Evolutionary conservation across 2,888 invertebrate genomes (phyloP), one percentile per base, ranked within the genome.

Genomic region (Tanytarsus gracilentus): DNA sequence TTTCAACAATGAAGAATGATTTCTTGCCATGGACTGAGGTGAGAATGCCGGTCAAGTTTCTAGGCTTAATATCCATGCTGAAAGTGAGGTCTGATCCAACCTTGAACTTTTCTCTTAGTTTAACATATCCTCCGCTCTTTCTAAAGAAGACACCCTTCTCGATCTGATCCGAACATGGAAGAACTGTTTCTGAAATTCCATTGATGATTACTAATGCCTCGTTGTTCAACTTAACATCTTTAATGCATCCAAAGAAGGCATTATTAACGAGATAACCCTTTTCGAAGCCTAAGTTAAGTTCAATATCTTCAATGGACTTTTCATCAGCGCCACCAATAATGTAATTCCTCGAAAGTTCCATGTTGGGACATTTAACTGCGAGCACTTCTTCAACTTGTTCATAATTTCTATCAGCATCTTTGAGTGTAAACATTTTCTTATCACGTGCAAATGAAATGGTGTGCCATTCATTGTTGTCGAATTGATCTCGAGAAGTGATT

Each of bases 121-220:
- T 85, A 61, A 87, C 78, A 68, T 81, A 85, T 62, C 92, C 92
- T 61, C 85, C 84, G 1, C 83, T 81, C 2, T 84, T 81, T 48
- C 83, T 84, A 76, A 96, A 94, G 82, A 86, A 96, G 1, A 86
- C 79, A 4, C 96, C 96, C 3, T 75, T 72, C 69, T 93, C 91
- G 14, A 88, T 83, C 62, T 83, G 78, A 62, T 86, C 84, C 0
- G 85, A 84, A 71, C 96, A 96, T 0, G 87, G 85, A 23, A 86
- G 79, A 48, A 77, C 73, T n/a, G 16, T 25, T 29, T 61, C 49
- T 30, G 44, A 18, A n/a, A n/a, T n/a, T n/a, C n/a, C n/a, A 25
- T 55, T 33, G 63, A 4, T 21, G 21, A 39, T 39, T n/a, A 48
- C 23, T 11, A 60, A 14, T 8, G 25, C 7, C 2, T 18, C 5